Conservation (phyloP, 2,888 invertebrate species). For the Crematogaster levior region DNA sequence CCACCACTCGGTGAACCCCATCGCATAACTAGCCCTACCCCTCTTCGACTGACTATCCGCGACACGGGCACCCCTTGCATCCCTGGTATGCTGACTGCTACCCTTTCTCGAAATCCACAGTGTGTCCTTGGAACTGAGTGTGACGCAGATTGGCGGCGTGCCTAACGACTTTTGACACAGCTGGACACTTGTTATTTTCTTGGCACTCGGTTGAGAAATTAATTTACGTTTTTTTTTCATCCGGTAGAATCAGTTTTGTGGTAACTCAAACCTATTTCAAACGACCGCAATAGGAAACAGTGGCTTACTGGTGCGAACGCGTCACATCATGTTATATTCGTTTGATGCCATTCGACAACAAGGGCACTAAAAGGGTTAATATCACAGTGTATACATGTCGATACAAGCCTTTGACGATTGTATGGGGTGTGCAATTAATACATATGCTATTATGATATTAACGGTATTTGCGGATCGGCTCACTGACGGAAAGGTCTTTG, state of each 20-base stretch:
- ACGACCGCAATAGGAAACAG: not conserved
- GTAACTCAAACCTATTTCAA: not conserved
- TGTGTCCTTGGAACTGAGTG: slow-evolving; percentile 21
- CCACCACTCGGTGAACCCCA: slow-evolving; percentile 39
- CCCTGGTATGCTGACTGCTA: slow-evolving; percentile 8
- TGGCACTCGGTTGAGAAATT: slow-evolving; percentile 2
- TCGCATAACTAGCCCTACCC: slow-evolving; percentile 63
- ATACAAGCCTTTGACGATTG: slow-evolving; percentile 47
- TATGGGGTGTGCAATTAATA: slow-evolving; percentile 34
- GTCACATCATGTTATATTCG: slow-evolving; percentile 39
- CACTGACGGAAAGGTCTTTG: slow-evolving; percentile 21
- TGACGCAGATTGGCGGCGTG: slow-evolving; percentile 44
- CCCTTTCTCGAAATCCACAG: slow-evolving; percentile 31
- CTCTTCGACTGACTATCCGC: slow-evolving; percentile 34
- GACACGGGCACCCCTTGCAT: slow-evolving; percentile 46
- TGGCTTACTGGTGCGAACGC: not conserved
- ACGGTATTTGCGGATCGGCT: slow-evolving; percentile 43
- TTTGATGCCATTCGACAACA: slow-evolving; percentile 39
- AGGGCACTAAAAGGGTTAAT: slow-evolving; percentile 37
- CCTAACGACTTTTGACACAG: slow-evolving; percentile 16
- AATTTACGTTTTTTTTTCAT: not conserved
- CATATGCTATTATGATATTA: slow-evolving; percentile 40
- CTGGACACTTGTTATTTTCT: slow-evolving; percentile 28
- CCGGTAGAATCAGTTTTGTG: not conserved
- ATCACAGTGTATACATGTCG: slow-evolving; percentile 35